Evolutionary conservation across 2,113 vertebrate genomes (phyloP).

Genomic region (Panthera tigris): DNA sequence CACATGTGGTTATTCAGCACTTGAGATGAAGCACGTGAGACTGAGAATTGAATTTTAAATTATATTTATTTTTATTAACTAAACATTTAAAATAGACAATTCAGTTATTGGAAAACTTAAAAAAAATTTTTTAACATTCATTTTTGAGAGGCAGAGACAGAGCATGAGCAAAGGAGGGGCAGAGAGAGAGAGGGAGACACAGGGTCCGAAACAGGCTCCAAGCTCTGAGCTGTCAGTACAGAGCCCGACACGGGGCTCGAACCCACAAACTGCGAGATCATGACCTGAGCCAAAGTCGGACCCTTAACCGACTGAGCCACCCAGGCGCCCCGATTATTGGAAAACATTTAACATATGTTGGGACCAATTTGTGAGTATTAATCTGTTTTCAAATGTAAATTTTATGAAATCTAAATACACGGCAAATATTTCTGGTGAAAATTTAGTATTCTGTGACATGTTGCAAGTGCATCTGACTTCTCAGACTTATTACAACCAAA

Average conservation of each 20-base stretch:
- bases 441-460: background rate
- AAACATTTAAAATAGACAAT: background rate
- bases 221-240: too few species aligned
- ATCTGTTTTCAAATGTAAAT: conserved; percentile 6
- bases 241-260: too few species aligned
- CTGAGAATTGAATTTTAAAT: background rate
- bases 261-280: too few species aligned
- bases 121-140: background rate
- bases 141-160: too few species aligned
- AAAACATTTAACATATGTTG: background rate
- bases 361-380: background rate
- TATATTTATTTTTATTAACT: background rate
- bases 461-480: background rate
- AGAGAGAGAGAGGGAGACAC: too few species aligned
- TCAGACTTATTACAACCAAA: background rate
- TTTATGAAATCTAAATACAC: conserved; percentile 12
- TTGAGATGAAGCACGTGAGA: background rate
- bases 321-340: background rate
- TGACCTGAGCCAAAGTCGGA: too few species aligned
- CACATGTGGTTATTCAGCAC: background rate
- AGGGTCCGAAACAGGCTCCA: too few species aligned
- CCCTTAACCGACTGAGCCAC: too few species aligned
- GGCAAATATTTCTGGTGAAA: background rate
- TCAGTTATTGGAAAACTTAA: background rate
- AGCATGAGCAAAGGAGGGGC: too few species aligned